A percentile compares a stretch with the other conserved stretches of the same genome.
Conservation (phyloP, 2,797 vertebrate genomes). For the Parauchenoglanis punctatus region DNA sequence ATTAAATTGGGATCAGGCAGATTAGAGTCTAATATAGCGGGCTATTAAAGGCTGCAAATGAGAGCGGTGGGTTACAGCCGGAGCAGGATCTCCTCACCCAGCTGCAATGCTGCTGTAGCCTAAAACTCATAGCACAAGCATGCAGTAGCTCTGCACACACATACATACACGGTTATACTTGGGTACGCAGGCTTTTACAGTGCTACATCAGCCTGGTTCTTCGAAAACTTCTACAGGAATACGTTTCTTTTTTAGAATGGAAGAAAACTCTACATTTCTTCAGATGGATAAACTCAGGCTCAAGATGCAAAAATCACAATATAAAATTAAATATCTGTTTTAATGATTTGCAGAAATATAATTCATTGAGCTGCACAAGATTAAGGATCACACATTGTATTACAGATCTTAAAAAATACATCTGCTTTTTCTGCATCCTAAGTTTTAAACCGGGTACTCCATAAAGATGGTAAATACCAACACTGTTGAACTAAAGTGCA, state of each 20-base stretch:
- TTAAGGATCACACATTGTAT: background rate
- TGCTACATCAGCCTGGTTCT: background rate
- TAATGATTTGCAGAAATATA: background rate
- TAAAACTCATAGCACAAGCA: slow-evolving; percentile 48
- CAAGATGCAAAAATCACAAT: background rate
- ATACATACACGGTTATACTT: slow-evolving; percentile 13
- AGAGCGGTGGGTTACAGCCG: slow-evolving; percentile 82
- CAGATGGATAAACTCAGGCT: background rate
- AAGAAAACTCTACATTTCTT: background rate
- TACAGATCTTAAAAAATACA: background rate
- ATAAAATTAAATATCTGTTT: background rate
- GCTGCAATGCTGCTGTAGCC: slow-evolving; percentile 56
- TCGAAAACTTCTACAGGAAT: background rate
- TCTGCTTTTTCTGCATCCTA: background rate
- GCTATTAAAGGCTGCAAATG: slow-evolving; percentile 95
- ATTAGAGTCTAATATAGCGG: slow-evolving; percentile 96
- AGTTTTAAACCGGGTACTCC: background rate
- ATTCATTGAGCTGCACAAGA: background rate
- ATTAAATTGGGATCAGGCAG: slow-evolving; percentile 99
- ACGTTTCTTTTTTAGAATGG: background rate
- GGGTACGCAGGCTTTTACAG: slow-evolving; percentile 13
- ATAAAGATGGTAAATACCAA: background rate
- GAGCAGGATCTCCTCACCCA: slow-evolving; percentile 69
- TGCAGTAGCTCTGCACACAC: slow-evolving; percentile 25
- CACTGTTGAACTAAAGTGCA: background rate